A percentile compares a stretch with the other conserved stretches of the same genome.
Conservation (phyloP, 1,140 invertebrate species). For the Sitophilus oryzae region DNA sequence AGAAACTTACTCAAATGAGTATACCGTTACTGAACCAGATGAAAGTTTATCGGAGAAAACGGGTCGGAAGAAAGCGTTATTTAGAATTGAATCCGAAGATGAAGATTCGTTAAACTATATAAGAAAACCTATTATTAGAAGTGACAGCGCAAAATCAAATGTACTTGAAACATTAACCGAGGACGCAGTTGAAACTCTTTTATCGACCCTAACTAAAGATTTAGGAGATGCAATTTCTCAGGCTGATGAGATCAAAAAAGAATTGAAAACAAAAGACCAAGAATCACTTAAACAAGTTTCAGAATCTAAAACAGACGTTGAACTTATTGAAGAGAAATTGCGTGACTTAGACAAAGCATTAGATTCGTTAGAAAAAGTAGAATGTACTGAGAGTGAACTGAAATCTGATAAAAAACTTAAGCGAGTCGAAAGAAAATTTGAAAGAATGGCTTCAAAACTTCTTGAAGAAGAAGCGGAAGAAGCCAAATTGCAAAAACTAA, state of each 20-base stretch:
- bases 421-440: slow-evolving; percentile 53
- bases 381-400: slow-evolving; percentile 23
- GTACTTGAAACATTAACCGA: slow-evolving; percentile 36
- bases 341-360: slow-evolving; percentile 42
- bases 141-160: slow-evolving; percentile 35
- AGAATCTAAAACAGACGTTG: slow-evolving; percentile 34
- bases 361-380: slow-evolving; percentile 36
- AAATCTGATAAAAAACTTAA: slow-evolving; percentile 42
- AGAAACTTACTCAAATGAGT: slow-evolving; percentile 16
- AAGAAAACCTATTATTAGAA: slow-evolving; percentile 18
- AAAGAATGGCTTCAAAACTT: slow-evolving; percentile 49
- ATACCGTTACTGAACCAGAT: slow-evolving; percentile 33
- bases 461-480: slow-evolving; percentile 36
- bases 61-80: slow-evolving; percentile 34
- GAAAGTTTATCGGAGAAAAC: slow-evolving; percentile 17
- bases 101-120: slow-evolving; percentile 26
- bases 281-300: slow-evolving; percentile 18
- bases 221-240: slow-evolving; percentile 8
- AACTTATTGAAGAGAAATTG: slow-evolving; percentile 40
- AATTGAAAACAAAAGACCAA: slow-evolving; percentile 3
- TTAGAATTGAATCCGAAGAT: slow-evolving; percentile 44
- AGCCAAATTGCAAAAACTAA: slow-evolving; percentile 36
- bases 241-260: slow-evolving; percentile 3
- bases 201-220: slow-evolving; percentile 33
- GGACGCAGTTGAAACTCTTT: slow-evolving; percentile 33